These are phyloP conservation scores for Hymenopus coronatus DNA, from an alignment of 2,888 invertebrate genomes.

Conservation along the genomic window DNA sequence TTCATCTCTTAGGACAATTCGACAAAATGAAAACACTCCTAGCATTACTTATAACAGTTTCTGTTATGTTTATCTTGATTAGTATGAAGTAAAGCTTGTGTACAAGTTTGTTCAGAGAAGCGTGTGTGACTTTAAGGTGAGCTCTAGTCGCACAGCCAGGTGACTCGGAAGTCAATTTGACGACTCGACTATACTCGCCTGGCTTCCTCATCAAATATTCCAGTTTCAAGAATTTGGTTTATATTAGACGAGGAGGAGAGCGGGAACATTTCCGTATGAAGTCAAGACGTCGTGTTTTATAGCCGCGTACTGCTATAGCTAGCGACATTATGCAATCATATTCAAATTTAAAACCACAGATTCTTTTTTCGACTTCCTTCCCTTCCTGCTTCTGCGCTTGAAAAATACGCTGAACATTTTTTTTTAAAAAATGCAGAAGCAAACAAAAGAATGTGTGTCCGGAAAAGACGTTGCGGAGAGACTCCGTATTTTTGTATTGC, in stretches of 20 bases:
- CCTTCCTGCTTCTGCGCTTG: conserved; percentile 3
- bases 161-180: no score
- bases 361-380: conserved; percentile 22
- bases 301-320: not conserved
- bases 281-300: conserved; percentile 7
- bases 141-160: no score
- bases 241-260: not conserved
- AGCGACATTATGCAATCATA: conserved; percentile 30
- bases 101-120: no score
- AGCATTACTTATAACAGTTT: no score
- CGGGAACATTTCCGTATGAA: conserved; percentile 5
- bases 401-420: conserved; percentile 25
- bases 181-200: not conserved
- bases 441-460: conserved; percentile 45
- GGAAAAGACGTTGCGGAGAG: conserved; percentile 51
- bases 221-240: not conserved
- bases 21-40: no score
- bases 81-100: no score
- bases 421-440: conserved; percentile 17
- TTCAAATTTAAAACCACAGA: conserved; percentile 30
- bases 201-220: not conserved
- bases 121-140: no score
- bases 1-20: no score
- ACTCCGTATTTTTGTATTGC: conserved; percentile 50
- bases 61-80: no score